Evolutionary conservation across 2,888 invertebrate species (phyloP), one percentile per base, ranked within the genome.

Genomic region (Tetheella fluctuosa): DNA sequence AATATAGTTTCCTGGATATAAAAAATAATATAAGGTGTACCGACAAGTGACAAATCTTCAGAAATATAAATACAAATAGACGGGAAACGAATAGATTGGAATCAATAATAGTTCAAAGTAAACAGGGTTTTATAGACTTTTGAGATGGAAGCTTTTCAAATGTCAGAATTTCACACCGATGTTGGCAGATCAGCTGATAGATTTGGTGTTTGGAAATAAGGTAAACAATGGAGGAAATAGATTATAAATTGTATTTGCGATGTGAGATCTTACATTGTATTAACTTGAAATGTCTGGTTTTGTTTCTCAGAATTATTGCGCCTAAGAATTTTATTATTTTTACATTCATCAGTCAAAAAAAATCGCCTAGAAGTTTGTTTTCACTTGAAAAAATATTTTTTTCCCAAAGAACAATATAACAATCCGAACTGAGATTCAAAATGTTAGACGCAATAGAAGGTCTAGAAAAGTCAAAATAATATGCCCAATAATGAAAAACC

Each of bases 161-260:
- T 20, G 48, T 20, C 48, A 48, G 48, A 48, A 20, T 48, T 48
- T 20, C 20, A 48, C n/a, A 48, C 48, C 2, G 2, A 48, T 48
- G 48, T 48, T 48, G 48, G 48, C 48, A 48, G 48, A 48, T 48
- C 20, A 48, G 48, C 48, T 48, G 48, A 48, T 48, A 48, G 17
- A 20, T 48, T 20, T 10, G 17, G 20, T 48, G 10, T 48, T 48
- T 20, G 48, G 48, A 20, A 48, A 17, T 48, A 20, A 10, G 48
- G 48, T 48, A 48, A 48, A 48, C 48, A 48, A 20, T 2, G 20
- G 20, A 48, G 48, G 48, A 48, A 48, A 48, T 48, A 48, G 48
- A 20, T 48, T 48, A 20, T 48, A 48, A 48, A 48, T 48, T 7
- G 48, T 17, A 42, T 42, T 42, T 48, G 48, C 15, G 48, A 48